These are phyloP conservation scores for Cryptus viduatorius DNA, from an alignment of 2,888 invertebrate genomes.

Conservation along the genomic window DNA sequence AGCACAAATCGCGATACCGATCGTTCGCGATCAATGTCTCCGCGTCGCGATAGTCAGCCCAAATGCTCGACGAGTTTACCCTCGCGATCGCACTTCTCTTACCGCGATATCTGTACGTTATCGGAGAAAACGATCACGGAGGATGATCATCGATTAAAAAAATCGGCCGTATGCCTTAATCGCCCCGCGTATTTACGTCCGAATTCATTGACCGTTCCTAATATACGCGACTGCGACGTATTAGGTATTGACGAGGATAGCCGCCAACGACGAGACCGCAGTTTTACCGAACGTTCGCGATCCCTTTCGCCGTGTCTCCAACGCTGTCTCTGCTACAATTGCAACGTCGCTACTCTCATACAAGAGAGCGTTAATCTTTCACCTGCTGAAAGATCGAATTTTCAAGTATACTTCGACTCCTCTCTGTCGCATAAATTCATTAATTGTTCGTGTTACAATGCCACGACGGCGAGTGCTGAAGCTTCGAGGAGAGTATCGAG, in stretches of 20 bases:
- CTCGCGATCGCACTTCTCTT: neutral
- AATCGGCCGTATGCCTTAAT: neutral
- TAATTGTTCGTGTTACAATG: slow-evolving; percentile 78
- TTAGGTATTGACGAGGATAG: neutral
- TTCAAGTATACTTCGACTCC: slow-evolving; percentile 77
- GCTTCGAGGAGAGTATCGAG: slow-evolving; percentile 39
- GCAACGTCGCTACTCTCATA: slow-evolving; percentile 81
- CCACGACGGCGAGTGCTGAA: slow-evolving; percentile 38
- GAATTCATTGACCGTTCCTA: slow-evolving; percentile 3
- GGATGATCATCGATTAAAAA: neutral
- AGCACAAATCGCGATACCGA: neutral
- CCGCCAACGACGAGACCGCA: neutral
- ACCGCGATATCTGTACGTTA: neutral
- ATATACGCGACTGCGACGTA: neutral
- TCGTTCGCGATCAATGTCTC: slow-evolving; percentile 13
- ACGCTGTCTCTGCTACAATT: slow-evolving; percentile 80
- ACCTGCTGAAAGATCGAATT: slow-evolving; percentile 78
- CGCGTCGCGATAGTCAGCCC: neutral
- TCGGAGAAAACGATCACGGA: neutral
- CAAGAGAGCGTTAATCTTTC: slow-evolving; percentile 77
- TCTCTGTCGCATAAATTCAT: slow-evolving; percentile 80
- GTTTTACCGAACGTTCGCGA: slow-evolving; percentile 73
- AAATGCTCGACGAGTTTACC: slow-evolving; percentile 43
- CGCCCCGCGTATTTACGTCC: neutral
- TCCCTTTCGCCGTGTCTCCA: slow-evolving; percentile 75